Conservation (phyloP, 2,888 invertebrate species). For the Drosophila mettleri region DNA sequence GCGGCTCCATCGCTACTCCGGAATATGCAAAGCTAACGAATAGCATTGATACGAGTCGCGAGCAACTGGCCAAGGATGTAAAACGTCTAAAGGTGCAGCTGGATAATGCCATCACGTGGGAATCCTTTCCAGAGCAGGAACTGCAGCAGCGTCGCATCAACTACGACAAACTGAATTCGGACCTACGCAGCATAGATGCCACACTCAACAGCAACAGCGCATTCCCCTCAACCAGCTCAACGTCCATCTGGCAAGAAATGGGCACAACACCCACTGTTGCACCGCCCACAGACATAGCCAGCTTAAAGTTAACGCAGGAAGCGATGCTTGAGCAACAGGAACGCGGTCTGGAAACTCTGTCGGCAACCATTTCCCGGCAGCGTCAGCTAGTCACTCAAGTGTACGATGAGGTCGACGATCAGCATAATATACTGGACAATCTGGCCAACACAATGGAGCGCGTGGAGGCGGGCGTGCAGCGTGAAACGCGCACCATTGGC, state of each 20-base stretch:
- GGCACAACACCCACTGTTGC: conserved; percentile 68
- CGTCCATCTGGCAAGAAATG: conserved; percentile 54
- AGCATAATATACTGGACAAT: conserved; percentile 92
- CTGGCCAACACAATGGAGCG: conserved; percentile 90
- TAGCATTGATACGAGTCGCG: conserved; percentile 87
- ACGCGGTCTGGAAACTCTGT: conserved; percentile 90
- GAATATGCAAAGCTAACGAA: conserved; percentile 87
- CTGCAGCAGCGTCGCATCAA: conserved; percentile 87
- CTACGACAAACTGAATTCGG: conserved; percentile 87
- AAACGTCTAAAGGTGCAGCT: conserved; percentile 87
- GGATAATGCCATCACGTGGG: conserved; percentile 84
- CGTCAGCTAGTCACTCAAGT: conserved; percentile 91
- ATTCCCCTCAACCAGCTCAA: conserved; percentile 9
- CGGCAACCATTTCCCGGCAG: conserved; percentile 90
- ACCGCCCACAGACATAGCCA: conserved; percentile 83
- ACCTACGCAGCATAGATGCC: conserved; percentile 86
- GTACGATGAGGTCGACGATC: conserved; percentile 90
- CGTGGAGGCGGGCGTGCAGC: conserved; percentile 89
- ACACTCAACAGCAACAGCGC: conserved; percentile 63
- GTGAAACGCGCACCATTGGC: conserved; percentile 89
- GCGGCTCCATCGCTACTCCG: conserved; percentile 66
- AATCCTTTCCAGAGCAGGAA: conserved; percentile 85
- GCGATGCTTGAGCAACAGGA: conserved; percentile 90
- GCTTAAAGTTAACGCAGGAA: conserved; percentile 87
- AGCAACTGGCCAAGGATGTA: conserved; percentile 88